Base-by-base conservation (phyloP, 2,113 vertebrate genomes). In the Tenrec ecaudatus region DNA sequence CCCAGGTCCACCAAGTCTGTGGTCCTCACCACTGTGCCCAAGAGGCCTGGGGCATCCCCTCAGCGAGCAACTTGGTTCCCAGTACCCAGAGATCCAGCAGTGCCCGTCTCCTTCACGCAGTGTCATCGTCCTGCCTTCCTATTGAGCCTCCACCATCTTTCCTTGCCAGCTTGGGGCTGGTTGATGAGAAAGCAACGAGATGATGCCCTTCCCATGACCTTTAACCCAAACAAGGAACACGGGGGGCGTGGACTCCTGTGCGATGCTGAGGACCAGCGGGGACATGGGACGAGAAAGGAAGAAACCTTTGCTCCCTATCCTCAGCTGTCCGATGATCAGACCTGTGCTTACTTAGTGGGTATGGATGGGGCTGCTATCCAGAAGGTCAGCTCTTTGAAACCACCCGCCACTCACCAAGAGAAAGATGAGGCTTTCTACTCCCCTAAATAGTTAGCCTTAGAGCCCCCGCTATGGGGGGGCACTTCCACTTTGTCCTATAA, bases 271-370 rank as follows among this genome's bases (percentile, higher is more conserved):
- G 40, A 29, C 25, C 2, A 9, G 2, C 57, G 68, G 60, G 17
- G 2, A 38, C 29, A n/a, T 3, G 57, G 47, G 17, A 43, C 25
- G 10, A 90, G 2, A 40, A 12, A 19, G 25, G 33, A 36, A 4
- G 69, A 6, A 9, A 8, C 36, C 29, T 14, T 4, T 27, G 22
- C 2, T n/a, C 33, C 69, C 75, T 19, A 0, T 15, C 6, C 88
- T 1, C 1, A 10, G 16, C 33, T 58, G 43, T 25, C 40, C 0
- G 5, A 20, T 2, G 2, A 8, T 31, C 79, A 5, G 0, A 7
- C 31, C 58, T 20, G 64, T 0, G 25, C 20, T 38, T 71, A 64
- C 1, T 9, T 0, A 2, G 10, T 4, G 47, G 47, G 47, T 5
- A 14, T 14, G 40, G 40, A 40, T 40, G 3, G 40, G 40, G 40